phyloP scores from a whole-genome alignment of 2,113 vertebrate genomes.

The Falco punctatus region DNA sequence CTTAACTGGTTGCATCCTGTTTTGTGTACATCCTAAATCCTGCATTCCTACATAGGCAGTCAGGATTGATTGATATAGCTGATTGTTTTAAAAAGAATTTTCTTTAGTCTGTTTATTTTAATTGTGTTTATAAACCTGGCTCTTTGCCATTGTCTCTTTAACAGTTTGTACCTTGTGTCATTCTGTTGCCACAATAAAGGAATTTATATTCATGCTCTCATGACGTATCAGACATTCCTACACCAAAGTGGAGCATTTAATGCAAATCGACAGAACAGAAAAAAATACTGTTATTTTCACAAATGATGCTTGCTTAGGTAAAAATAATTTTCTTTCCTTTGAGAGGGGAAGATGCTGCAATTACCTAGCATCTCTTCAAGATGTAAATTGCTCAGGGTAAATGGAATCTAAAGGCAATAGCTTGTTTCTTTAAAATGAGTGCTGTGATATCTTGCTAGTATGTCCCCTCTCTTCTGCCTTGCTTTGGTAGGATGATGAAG shows the following conservation, averaged over 20 bases:
- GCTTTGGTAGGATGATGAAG: slow-evolving; percentile 90
- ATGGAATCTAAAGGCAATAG: neutral
- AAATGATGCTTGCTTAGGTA: neutral
- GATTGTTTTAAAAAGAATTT: neutral
- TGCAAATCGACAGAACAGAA: neutral
- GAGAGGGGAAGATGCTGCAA: neutral
- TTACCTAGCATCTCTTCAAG: neutral
- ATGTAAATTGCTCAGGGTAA: neutral
- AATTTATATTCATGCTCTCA: neutral
- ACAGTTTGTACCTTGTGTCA: neutral
- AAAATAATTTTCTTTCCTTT: neutral
- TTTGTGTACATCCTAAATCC: neutral
- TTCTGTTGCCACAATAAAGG: neutral
- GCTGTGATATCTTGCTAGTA: neutral
- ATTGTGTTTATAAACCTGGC: neutral
- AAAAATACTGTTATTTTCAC: neutral
- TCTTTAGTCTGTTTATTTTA: neutral
- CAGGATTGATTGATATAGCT: neutral
- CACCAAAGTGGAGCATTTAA: neutral
- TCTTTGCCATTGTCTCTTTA: neutral
- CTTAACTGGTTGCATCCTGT: neutral
- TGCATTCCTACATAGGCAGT: neutral
- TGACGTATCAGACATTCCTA: neutral
- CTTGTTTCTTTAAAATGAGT: neutral
- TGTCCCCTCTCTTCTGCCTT: neutral